Percentiles rank a stretch among this genome's conserved stretches.
phyloP scores from a whole-genome alignment of 2,888 invertebrate species.

The Thymelicus acteon region DNA sequence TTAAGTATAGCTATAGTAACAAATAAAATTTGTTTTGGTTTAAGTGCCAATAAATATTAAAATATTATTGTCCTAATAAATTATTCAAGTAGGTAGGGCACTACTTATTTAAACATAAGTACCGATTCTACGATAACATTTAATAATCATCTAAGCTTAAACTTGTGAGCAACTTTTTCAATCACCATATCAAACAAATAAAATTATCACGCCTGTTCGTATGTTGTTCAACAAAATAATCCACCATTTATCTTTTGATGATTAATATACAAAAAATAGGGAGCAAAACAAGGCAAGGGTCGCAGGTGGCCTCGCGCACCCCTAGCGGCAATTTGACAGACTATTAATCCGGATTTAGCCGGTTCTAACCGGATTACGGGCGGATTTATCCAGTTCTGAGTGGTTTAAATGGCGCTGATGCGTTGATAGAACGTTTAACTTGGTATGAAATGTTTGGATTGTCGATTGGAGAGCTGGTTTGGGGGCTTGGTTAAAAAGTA shows the following conservation, averaged over 20 bases:
- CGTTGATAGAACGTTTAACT: conserved; percentile 43
- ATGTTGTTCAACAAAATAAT: conserved; percentile 31
- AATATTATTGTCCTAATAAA: too few species aligned
- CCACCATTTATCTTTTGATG: conserved; percentile 35
- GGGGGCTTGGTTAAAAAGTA: background rate
- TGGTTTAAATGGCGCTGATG: conserved; percentile 58
- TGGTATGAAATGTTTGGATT: conserved; percentile 40
- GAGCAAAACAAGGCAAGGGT: conserved; percentile 26
- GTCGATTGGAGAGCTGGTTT: conserved; percentile 22
- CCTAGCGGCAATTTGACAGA: conserved; percentile 79
- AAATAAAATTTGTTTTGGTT: too few species aligned
- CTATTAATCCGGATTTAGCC: conserved; percentile 81
- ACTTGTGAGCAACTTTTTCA: background rate
- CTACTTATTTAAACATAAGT: too few species aligned
- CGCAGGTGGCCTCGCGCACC: conserved; percentile 72
- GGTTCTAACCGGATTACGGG: conserved; percentile 67
- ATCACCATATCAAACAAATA: conserved; percentile 21
- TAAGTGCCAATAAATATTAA: too few species aligned
- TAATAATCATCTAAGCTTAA: background rate
- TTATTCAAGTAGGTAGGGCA: too few species aligned
- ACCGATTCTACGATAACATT: too few species aligned
- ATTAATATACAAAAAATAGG: conserved; percentile 35
- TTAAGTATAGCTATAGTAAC: too few species aligned
- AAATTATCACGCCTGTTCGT: conserved; percentile 28
- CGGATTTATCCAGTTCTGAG: conserved; percentile 67